These are phyloP conservation scores for Chloroceryle inda DNA, from an alignment of 2,797 vertebrate species.

Conservation along the genomic window DNA sequence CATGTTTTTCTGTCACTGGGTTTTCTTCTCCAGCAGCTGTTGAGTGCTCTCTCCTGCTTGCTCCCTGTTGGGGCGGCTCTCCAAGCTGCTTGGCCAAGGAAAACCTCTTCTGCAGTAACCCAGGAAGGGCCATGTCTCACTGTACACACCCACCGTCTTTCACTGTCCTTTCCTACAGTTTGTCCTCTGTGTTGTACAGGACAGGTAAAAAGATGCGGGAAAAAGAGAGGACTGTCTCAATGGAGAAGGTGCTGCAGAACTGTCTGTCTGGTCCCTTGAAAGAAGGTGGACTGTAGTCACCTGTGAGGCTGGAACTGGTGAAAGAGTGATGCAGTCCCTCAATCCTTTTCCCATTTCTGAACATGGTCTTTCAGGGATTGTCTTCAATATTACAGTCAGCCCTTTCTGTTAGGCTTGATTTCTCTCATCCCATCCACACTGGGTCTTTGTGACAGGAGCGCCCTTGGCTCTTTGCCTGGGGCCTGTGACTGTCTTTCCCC, in stretches of 20 bases:
- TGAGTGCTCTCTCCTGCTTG: accelerated
- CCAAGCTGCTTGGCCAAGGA: not conserved
- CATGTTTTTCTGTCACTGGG: not conserved
- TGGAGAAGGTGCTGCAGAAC: not conserved
- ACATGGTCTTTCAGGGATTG: accelerated
- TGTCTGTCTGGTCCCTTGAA: not conserved
- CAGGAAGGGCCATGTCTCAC: not conserved
- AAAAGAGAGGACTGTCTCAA: not conserved
- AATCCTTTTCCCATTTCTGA: not conserved
- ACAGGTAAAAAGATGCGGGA: not conserved
- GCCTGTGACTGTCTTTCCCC: not conserved
- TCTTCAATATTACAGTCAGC: not conserved
- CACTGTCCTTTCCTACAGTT: no score
- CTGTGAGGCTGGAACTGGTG: not conserved
- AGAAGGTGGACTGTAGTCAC: not conserved
- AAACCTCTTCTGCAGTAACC: not conserved
- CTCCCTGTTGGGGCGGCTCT: not conserved
- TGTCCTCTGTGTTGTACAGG: not conserved
- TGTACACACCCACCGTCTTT: accelerated
- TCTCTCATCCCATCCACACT: not conserved
- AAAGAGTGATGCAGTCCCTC: not conserved
- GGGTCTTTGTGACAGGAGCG: not conserved
- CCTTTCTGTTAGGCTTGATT: not conserved
- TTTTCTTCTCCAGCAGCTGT: accelerated
- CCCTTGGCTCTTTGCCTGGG: not conserved